Evolutionary conservation across 2,888 invertebrate genomes (phyloP).

Genomic region (Eubasilissa splendida): DNA sequence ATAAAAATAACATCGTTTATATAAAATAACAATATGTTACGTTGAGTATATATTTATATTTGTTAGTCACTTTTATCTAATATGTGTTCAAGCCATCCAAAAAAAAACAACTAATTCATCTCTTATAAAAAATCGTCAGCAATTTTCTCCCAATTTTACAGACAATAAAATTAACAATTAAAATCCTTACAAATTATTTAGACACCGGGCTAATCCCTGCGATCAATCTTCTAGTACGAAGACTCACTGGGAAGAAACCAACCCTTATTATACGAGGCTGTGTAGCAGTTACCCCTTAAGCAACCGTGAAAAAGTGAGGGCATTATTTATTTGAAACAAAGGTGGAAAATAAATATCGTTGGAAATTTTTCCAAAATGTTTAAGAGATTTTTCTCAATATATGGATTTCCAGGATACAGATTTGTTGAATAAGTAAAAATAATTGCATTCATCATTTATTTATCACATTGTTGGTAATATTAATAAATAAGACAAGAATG

Average conservation of each 20-base stretch:
- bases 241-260: neutral
- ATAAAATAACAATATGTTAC: too few relatives aligned
- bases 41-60: too few relatives aligned
- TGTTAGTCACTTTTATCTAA: too few relatives aligned
- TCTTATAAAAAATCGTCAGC: too few relatives aligned
- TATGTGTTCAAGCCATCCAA: too few relatives aligned
- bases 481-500: neutral
- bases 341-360: conserved; percentile 29
- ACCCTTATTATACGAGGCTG: conserved; percentile 13
- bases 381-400: neutral
- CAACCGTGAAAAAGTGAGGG: conserved; percentile 27
- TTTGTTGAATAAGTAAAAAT: neutral
- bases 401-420: neutral
- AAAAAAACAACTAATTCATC: too few relatives aligned
- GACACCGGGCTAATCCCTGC: conserved; percentile 16
- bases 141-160: conserved; percentile 18
- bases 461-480: neutral
- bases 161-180: conserved; percentile 38
- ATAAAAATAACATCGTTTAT: too few relatives aligned
- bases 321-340: conserved; percentile 21
- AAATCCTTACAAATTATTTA: conserved; percentile 25
- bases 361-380: conserved; percentile 5
- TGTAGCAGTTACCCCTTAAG: conserved; percentile 7
- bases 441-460: neutral
- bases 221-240: conserved; percentile 6